These are phyloP conservation scores for Heliconius nattereri DNA, from an alignment of 1,140 invertebrate genomes.

Conservation along the genomic window DNA sequence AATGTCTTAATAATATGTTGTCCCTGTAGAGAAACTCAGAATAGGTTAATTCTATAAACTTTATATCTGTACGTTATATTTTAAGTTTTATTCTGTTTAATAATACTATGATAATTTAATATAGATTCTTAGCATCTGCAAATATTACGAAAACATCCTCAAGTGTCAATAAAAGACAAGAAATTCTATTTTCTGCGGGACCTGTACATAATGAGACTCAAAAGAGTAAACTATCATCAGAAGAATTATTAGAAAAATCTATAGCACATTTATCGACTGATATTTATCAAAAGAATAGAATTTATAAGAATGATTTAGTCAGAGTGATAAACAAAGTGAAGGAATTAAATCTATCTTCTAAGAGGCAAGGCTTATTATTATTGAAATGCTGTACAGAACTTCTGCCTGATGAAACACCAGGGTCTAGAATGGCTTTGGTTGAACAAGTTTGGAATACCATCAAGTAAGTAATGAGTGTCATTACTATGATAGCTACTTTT, in stretches of 20 bases:
- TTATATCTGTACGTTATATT: conserved; percentile 1
- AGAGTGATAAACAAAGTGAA: conserved; percentile 67
- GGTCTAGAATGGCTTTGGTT: conserved; percentile 57
- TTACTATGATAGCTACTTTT: too few species aligned
- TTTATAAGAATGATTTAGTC: conserved; percentile 73
- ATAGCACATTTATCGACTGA: conserved; percentile 64
- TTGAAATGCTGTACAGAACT: conserved; percentile 68
- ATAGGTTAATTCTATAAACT: conserved; percentile 44
- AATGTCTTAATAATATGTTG: conserved; percentile 27
- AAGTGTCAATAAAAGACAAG: conserved; percentile 16
- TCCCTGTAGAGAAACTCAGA: conserved; percentile 28
- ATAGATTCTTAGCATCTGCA: conserved; percentile 32
- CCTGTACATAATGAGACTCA: conserved; percentile 22
- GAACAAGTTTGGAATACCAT: conserved; percentile 66
- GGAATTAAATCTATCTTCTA: conserved; percentile 63
- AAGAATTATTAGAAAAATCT: conserved; percentile 66
- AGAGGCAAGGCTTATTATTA: conserved; percentile 64
- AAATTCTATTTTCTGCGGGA: conserved; percentile 34
- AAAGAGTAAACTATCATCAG: conserved; percentile 40
- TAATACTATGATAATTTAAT: conserved; percentile 10
- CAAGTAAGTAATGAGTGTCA: conserved; percentile 45
- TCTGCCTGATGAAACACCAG: conserved; percentile 63
- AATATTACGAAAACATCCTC: conserved; percentile 7
- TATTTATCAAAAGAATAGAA: conserved; percentile 69
- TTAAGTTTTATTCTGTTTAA: not conserved